Conservation (phyloP, 2,113 vertebrate genomes). For the Muscicapa adusta region DNA sequence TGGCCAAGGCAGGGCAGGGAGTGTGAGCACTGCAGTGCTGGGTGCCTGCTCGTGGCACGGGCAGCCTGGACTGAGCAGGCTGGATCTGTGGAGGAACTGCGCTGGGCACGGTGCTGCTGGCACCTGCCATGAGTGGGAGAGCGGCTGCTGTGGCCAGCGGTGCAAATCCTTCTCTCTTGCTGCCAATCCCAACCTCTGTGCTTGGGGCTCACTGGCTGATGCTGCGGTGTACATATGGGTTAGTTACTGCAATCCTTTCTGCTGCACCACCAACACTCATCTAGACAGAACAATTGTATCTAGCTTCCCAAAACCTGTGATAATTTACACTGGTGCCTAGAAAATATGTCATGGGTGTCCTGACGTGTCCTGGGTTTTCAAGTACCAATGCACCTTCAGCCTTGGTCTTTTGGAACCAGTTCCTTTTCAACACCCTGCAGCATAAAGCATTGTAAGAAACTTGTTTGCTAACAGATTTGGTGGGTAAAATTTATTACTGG, state of each 20-base stretch:
- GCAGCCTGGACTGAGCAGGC: neutral
- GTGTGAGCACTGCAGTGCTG: accelerated
- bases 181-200: neutral
- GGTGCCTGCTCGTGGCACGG: accelerated
- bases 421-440: neutral
- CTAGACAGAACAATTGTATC: accelerated
- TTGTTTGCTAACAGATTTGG: neutral
- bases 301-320: neutral
- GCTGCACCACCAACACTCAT: accelerated
- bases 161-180: neutral
- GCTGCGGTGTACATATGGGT: neutral
- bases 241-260: neutral
- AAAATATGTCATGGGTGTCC: neutral
- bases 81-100: accelerated
- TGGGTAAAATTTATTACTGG: neutral
- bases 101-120: neutral
- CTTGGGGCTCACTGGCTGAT: neutral
- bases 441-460: neutral
- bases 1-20: neutral
- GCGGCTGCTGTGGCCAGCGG: neutral
- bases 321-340: neutral
- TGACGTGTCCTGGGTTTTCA: neutral
- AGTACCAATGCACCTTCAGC: neutral
- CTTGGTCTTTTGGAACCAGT: neutral
- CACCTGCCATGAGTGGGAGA: accelerated